Evolutionary conservation across 2,888 invertebrate species (phyloP).

Genomic region (Leucophora obtusa): DNA sequence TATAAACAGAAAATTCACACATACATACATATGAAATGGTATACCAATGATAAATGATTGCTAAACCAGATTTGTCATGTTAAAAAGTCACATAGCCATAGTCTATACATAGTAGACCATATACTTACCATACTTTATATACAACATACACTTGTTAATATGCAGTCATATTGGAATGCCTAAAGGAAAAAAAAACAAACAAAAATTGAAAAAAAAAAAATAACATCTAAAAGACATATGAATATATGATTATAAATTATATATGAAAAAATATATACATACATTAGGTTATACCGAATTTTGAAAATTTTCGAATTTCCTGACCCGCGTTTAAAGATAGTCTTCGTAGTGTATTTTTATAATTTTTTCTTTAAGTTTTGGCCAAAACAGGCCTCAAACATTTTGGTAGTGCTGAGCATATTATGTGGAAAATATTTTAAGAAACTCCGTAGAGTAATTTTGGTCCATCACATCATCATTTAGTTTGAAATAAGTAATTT

Average conservation of each 20-base stretch:
- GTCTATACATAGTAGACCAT: not conserved
- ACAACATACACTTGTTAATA: slow-evolving; percentile 7
- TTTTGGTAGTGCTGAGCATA: too few species aligned
- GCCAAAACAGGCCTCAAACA: too few species aligned
- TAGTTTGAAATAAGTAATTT: too few species aligned
- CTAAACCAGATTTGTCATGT: slow-evolving; percentile 57
- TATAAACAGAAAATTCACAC: not conserved
- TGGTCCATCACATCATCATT: too few species aligned
- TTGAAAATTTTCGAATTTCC: too few species aligned
- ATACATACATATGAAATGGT: not conserved
- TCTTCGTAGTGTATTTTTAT: too few species aligned
- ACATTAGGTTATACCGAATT: too few species aligned
- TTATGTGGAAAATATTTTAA: too few species aligned
- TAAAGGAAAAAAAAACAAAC: slow-evolving; percentile 7
- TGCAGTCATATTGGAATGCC: slow-evolving; percentile 15
- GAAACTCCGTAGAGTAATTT: too few species aligned
- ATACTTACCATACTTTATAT: not conserved
- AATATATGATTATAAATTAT: not conserved
- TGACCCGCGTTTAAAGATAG: too few species aligned
- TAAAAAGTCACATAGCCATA: slow-evolving; percentile 45
- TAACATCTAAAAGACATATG: not conserved
- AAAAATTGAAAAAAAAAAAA: not conserved
- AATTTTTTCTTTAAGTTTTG: too few species aligned
- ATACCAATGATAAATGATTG: slow-evolving; percentile 57
- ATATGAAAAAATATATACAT: too few species aligned